Conservation (phyloP, 2,113 vertebrate genomes). For the Platysternon megacephalum region DNA sequence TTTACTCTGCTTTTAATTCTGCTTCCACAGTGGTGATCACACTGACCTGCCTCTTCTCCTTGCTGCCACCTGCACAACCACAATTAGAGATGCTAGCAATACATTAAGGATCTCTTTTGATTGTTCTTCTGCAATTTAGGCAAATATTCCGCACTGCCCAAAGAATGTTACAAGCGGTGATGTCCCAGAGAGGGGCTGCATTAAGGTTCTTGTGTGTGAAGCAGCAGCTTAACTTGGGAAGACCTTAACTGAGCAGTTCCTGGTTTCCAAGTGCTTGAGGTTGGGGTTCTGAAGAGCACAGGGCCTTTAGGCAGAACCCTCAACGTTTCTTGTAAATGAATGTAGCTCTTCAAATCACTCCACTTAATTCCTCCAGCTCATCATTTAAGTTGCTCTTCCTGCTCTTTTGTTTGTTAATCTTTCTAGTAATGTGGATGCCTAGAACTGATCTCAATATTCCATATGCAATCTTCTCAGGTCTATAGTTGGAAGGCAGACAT, state of each 20-base stretch:
- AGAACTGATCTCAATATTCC: not conserved
- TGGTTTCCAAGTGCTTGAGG: not conserved
- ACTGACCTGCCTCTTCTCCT: not conserved
- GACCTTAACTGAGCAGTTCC: not conserved
- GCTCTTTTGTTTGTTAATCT: not conserved
- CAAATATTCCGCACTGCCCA: not conserved
- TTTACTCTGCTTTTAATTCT: too few relatives aligned
- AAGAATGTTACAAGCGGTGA: rapidly evolving
- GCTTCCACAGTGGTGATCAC: not conserved
- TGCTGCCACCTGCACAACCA: not conserved
- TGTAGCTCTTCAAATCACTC: not conserved
- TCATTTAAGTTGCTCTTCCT: not conserved
- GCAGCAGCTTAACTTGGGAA: not conserved
- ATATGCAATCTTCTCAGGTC: not conserved
- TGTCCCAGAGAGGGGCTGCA: not conserved
- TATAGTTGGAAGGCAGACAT: not conserved
- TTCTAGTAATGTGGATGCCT: not conserved
- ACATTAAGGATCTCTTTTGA: not conserved
- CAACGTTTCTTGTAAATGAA: not conserved
- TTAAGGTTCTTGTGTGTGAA: not conserved
- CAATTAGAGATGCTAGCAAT: not conserved
- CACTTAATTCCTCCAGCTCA: not conserved
- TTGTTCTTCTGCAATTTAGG: not conserved
- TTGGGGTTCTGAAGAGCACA: not conserved
- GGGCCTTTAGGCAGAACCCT: not conserved